Evolutionary conservation across 2,113 vertebrate species (phyloP).

Genomic region (Bubo bubo): DNA sequence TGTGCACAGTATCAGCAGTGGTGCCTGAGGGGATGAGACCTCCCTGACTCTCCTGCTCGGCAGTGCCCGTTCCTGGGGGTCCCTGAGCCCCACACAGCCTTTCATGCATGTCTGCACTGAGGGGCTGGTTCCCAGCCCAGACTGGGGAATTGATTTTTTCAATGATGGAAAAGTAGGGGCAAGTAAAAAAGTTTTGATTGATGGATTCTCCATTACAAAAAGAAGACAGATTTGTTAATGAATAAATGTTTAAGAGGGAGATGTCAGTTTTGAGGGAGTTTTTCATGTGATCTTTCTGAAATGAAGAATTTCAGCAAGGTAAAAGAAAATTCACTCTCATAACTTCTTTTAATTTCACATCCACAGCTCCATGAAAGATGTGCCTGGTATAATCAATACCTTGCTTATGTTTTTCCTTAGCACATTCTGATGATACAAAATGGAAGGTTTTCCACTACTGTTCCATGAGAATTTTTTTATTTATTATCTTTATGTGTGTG

Average conservation of each 20-base stretch:
- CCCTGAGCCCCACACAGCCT: background rate
- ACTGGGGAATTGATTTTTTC: background rate
- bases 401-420: background rate
- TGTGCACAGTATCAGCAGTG: background rate
- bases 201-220: background rate
- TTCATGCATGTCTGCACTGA: rapidly evolving
- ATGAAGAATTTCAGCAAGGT: background rate
- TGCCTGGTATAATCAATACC: background rate
- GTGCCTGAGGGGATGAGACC: background rate
- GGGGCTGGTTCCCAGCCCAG: background rate
- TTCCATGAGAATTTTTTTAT: background rate
- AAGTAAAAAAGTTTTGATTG: background rate
- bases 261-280: background rate
- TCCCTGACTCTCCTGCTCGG: background rate
- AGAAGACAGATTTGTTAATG: background rate
- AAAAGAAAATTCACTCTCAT: background rate
- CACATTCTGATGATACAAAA: background rate
- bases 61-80: background rate
- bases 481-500: background rate
- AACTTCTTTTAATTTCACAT: background rate
- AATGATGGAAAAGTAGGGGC: rapidly evolving
- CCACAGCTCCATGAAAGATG: background rate
- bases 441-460: background rate
- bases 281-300: background rate
- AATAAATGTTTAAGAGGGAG: background rate